Evolutionary conservation across 2,797 vertebrate species (phyloP).

Genomic region (Phoebastria nigripes): DNA sequence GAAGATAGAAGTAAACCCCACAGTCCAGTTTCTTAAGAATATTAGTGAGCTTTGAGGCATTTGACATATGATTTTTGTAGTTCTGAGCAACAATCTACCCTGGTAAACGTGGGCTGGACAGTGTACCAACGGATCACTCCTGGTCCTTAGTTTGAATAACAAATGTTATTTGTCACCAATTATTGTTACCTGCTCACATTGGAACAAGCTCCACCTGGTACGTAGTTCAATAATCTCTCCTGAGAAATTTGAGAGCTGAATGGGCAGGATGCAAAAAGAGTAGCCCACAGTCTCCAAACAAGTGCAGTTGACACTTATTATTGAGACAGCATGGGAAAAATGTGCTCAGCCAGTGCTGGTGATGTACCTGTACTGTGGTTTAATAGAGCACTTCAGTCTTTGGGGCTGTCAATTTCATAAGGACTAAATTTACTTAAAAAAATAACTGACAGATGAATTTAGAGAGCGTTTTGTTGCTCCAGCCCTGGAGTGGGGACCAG

Average conservation of each 20-base stretch:
- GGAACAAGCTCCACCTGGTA: not conserved
- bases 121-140: not conserved
- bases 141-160: not conserved
- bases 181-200: not conserved
- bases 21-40: not conserved
- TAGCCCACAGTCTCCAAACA: not conserved
- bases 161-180: not conserved
- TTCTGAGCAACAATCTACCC: not conserved
- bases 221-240: not conserved
- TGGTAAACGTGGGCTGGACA: not conserved
- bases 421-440: slow-evolving; percentile 25
- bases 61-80: not conserved
- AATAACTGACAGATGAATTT: slow-evolving; percentile 35
- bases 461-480: slow-evolving; percentile 4
- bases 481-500: not conserved
- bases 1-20: not conserved
- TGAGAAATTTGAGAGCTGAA: not conserved
- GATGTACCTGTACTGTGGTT: not conserved
- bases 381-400: not conserved
- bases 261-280: not conserved
- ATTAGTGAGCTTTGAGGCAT: not conserved
- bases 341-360: not conserved
- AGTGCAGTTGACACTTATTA: not conserved
- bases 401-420: slow-evolving; percentile 32
- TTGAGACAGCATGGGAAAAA: not conserved